Evolutionary conservation across 2,113 vertebrate genomes (phyloP), one percentile per base, ranked within the genome.

Genomic region (Cryptotis parvus): DNA sequence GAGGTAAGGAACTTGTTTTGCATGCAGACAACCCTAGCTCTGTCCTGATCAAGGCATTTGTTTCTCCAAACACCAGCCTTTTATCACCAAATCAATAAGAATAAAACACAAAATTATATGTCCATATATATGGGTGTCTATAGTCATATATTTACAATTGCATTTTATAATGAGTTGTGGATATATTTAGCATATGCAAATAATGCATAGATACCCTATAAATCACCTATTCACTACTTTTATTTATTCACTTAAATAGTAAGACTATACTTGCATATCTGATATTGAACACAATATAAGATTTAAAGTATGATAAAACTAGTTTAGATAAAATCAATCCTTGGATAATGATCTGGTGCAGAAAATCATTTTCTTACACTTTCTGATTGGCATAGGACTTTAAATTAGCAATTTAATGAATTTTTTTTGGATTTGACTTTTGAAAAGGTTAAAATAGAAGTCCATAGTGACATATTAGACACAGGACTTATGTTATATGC

Each of bases 371-470:
- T 92, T 89, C 1, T 11, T 6, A 68, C 29, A 35, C 27, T 88
- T 81, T 58, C n/a, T 70, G 2, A 41, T 86, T 84, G 4, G 0
- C 74, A 4, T 15, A 1, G 6, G 41, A 88, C 45, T 88, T 88
- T 49, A 85, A 93, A 82, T 84, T 49, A 84, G 49, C n/a, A 74
- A 84, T 55, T 58, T 65, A 87, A 86, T 81, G 52, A 76, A 2
- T n/a, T 84, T 8, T 65, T 15, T 86, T 43, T 65, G 26, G 75
- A 76, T 14, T 37, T 39, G 14, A 27, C 49, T 92, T 41, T 88
- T 31, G 88, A 78, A 3, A 15, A 92, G 91, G 41, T 65, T 3
- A 74, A 91, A 43, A 68, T 4, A 84, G 3, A 15, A 41, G 4
- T 63, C 1, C 39, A n/a, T 39, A 85, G 49, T 37, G 41, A 2